A percentile compares a stretch with the other conserved stretches of the same genome.
Conservation (phyloP, 2,888 invertebrate species). For the Trisateles emortualis region DNA sequence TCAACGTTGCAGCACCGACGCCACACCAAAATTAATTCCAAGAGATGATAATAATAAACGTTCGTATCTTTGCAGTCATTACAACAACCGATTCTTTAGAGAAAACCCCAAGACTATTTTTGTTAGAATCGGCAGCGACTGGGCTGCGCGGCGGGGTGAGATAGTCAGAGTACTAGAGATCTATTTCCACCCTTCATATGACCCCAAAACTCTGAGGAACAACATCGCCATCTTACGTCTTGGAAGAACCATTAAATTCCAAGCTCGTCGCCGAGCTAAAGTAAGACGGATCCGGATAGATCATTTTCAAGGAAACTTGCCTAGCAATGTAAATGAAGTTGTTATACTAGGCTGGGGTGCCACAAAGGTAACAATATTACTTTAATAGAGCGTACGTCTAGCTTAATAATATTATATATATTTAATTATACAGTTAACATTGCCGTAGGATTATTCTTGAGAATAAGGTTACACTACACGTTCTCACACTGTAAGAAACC, state of each 20-base stretch:
- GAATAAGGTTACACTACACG: too few species aligned
- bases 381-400: background rate
- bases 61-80: conserved; percentile 37
- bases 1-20: too few species aligned
- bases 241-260: background rate
- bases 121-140: conserved; percentile 57
- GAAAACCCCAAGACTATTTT: conserved; percentile 36
- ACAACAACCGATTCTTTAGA: conserved; percentile 37
- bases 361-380: conserved; percentile 40
- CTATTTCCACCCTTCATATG: conserved; percentile 9
- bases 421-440: background rate
- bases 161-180: conserved; percentile 36
- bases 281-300: conserved; percentile 53
- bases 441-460: too few species aligned
- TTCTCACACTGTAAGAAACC: too few species aligned
- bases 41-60: background rate
- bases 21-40: too few species aligned
- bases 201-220: conserved; percentile 12
- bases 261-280: conserved; percentile 9
- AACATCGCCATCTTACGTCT: conserved; percentile 9
- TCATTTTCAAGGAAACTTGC: conserved; percentile 16
- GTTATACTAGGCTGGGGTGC: conserved; percentile 63
- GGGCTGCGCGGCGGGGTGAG: conserved; percentile 44
- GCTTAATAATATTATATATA: background rate
- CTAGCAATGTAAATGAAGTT: conserved; percentile 29